A percentile compares a stretch with the other conserved stretches of the same genome.
phyloP scores from a whole-genome alignment of 2,113 vertebrate genomes.

The Baryphthengus martii region DNA sequence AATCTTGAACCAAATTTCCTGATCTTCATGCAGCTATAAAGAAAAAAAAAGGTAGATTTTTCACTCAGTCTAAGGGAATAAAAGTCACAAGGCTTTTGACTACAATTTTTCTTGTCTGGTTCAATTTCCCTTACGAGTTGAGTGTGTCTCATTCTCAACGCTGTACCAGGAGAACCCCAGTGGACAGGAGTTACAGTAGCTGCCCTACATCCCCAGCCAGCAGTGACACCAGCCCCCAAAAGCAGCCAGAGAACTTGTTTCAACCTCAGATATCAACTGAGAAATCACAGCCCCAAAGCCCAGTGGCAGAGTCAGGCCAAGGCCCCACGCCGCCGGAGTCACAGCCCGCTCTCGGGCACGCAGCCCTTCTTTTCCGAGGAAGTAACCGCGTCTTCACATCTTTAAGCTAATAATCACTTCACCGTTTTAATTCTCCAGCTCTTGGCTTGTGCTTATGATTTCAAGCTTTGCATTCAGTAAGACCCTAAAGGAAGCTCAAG shows the following conservation, averaged over 20 bases:
- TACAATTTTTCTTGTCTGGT: neutral
- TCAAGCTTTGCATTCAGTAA: slow-evolving; percentile 10
- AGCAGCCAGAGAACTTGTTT: neutral
- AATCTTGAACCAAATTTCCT: neutral
- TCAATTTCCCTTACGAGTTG: neutral
- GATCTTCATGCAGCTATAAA: neutral
- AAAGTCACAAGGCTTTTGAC: neutral
- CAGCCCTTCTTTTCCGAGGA: neutral
- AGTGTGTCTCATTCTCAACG: neutral
- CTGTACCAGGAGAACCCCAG: neutral
- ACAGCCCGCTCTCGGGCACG: neutral
- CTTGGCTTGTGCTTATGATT: slow-evolving; percentile 24
- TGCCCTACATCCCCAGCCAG: neutral
- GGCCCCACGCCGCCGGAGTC: fast-evolving
- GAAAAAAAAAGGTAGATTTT: neutral
- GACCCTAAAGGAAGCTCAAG: slow-evolving; percentile 27
- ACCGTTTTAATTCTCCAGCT: slow-evolving; percentile 9
- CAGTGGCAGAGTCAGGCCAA: neutral
- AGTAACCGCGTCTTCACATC: neutral
- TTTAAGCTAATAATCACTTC: slow-evolving; percentile 43
- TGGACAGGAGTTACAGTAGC: fast-evolving
- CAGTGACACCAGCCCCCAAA: neutral
- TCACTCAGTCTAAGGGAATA: neutral
- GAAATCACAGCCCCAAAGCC: neutral
- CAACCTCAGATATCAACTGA: neutral